Evolutionary conservation across 2,797 vertebrate genomes (phyloP), one percentile per base, ranked within the genome.

Genomic region (Neoniphon sammara): DNA sequence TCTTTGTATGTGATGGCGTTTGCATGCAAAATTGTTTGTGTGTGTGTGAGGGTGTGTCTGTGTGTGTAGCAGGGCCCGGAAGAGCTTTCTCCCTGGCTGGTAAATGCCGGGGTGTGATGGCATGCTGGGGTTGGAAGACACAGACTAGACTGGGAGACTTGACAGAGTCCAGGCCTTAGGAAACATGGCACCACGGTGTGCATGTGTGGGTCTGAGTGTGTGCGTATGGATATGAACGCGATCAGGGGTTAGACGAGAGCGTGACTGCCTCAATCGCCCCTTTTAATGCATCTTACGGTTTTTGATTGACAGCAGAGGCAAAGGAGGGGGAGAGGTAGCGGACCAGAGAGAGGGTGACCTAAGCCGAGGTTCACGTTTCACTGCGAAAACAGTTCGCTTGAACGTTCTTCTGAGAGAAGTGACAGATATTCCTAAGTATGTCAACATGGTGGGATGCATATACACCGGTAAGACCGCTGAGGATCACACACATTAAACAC

Each of bases 361-460:
- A 76, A 87, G 72, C 75, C 9, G 56, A 75, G 84, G 78, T 87
- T 91, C 77, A 39, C 36, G 20, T 90, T 91, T 90, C 88, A 63
- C 73, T 88, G 78, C 59, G 47, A 90, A 88, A 90, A 92, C 88
- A 91, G 52, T 59, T 60, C 2, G 52, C 61, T 36, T 27, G 23
- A 76, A 64, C 25, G 52, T 63, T 84, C 34, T 75, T 85, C 36
- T 56, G 70, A 85, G 74, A 88, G 80, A 87, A 81, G 70, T 80
- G 86, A 91, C 85, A 91, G 75, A 91, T 77, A 89, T 84, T 78
- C 72, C 0, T 75, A 89, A 80, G 87, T 89, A 89, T 89, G 85
- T 90, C 86, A 91, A 90, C 88, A 87, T 79, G 21, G 27, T 25
- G 62, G 64, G 74, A 88, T 78, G 72, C 30, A 39, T 65, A 72